Evolutionary conservation across 2,797 vertebrate genomes (phyloP).

Genomic region (Phaenicophaeus curvirostris): DNA sequence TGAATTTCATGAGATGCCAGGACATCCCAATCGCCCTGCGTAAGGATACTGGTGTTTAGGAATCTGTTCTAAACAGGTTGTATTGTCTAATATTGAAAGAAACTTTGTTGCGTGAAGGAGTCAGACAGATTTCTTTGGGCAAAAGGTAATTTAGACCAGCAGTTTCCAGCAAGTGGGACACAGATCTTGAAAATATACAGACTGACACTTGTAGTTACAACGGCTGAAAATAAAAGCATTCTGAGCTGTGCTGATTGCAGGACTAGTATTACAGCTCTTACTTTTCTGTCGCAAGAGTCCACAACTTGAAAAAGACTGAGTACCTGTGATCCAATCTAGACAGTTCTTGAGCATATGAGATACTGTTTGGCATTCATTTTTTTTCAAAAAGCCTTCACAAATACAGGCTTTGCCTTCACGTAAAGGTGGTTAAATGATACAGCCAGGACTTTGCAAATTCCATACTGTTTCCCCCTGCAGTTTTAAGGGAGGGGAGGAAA

Average conservation of each 20-base stretch:
- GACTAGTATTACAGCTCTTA: background rate
- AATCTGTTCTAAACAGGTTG: background rate
- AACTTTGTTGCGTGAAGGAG: background rate
- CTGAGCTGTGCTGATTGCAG: background rate
- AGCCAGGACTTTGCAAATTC: background rate
- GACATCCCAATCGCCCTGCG: background rate
- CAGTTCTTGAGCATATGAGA: background rate
- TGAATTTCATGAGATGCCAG: background rate
- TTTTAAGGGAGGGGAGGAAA: background rate
- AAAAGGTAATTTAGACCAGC: background rate
- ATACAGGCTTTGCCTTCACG: background rate
- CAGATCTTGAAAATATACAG: background rate
- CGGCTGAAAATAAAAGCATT: background rate
- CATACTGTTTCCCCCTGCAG: accelerated
- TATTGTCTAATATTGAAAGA: background rate
- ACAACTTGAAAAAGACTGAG: background rate
- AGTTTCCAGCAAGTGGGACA: background rate
- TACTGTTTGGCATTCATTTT: background rate
- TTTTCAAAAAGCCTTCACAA: background rate
- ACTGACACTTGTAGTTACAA: background rate
- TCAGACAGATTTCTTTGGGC: background rate
- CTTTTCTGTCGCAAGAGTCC: background rate
- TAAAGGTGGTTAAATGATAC: background rate
- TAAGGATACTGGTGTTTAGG: background rate
- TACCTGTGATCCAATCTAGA: background rate